A percentile compares a stretch with the other conserved stretches of the same genome.
phyloP scores from a whole-genome alignment of 2,113 vertebrate species.

The Oenanthe melanoleuca region DNA sequence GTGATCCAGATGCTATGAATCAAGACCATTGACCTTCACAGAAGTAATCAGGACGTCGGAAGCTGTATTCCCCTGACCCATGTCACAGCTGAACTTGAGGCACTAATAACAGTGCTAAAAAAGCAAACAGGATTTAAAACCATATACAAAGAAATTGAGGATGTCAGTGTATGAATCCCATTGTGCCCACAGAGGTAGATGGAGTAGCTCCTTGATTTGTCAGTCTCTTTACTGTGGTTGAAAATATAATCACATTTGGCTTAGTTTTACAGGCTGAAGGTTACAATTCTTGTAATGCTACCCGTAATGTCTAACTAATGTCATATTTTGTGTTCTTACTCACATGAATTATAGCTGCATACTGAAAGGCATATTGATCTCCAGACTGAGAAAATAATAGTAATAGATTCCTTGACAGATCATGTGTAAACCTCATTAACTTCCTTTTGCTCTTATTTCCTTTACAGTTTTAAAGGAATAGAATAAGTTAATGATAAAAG shows the following conservation, averaged over 20 bases:
- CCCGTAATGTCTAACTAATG: not conserved
- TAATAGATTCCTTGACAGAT: not conserved
- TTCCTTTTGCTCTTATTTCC: not conserved
- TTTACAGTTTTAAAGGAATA: conserved; percentile 1
- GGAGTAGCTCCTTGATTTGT: not conserved
- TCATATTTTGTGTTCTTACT: not conserved
- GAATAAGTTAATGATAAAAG: not conserved
- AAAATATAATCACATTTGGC: not conserved
- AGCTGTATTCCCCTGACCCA: not conserved
- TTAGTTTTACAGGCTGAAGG: not conserved
- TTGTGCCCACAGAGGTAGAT: not conserved
- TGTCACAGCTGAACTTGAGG: not conserved
- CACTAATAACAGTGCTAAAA: not conserved
- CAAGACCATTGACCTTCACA: not conserved
- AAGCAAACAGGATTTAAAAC: not conserved
- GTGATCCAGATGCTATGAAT: not conserved
- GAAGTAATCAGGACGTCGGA: not conserved
- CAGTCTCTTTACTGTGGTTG: not conserved
- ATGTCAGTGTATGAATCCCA: not conserved
- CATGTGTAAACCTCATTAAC: not conserved
- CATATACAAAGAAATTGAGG: not conserved
- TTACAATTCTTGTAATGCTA: not conserved
- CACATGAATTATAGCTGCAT: not conserved
- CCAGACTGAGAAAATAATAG: not conserved
- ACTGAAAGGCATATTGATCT: not conserved